Evolutionary conservation across 2,797 vertebrate species (phyloP).

Genomic region (Salmo trutta): DNA sequence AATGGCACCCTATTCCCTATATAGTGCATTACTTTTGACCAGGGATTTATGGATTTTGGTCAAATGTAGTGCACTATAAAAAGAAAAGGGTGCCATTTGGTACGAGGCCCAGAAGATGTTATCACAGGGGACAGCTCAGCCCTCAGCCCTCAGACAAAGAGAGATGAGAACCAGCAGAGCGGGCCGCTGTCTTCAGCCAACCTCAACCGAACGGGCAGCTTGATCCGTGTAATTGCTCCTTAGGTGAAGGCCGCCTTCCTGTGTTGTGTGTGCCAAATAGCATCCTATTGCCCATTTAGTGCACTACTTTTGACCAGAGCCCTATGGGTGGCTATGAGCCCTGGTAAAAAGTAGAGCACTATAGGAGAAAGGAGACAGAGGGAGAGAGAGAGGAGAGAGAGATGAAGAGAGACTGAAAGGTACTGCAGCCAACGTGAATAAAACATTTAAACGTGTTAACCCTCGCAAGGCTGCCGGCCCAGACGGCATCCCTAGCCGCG

Average conservation of each 20-base stretch:
- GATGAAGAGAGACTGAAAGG: slow-evolving; percentile 8
- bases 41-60: background rate
- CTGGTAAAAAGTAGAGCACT: no score
- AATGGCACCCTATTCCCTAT: background rate
- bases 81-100: background rate
- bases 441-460: no score
- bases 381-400: slow-evolving; percentile 46
- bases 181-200: slow-evolving; percentile 66
- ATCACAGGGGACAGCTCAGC: slow-evolving; percentile 69
- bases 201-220: slow-evolving; percentile 65
- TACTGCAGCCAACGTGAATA: no score
- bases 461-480: no score
- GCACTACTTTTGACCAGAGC: background rate
- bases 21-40: no score
- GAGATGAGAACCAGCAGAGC: slow-evolving; percentile 62
- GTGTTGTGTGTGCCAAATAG: background rate
- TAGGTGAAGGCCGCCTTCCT: slow-evolving; percentile 45
- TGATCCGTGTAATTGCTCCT: slow-evolving; percentile 64
- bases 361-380: slow-evolving; percentile 19
- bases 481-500: no score
- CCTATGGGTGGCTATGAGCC: no score
- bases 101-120: slow-evolving; percentile 57
- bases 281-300: background rate
- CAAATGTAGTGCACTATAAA: background rate
- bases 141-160: slow-evolving; percentile 29